Base-by-base conservation (phyloP, 2,113 vertebrate genomes). In the Echinops telfairi region DNA sequence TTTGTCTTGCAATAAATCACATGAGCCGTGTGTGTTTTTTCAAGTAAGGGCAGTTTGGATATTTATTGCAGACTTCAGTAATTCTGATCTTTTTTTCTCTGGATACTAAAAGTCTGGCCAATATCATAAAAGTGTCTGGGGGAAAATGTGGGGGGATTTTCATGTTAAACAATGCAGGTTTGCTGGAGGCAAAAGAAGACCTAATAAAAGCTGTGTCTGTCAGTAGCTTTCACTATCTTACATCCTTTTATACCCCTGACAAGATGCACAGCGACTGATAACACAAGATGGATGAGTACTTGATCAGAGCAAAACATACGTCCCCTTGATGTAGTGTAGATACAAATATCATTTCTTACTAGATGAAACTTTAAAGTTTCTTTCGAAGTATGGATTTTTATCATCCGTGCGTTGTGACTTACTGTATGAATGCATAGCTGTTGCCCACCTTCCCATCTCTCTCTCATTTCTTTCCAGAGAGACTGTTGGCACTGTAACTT, bases 1-100 rank as follows among this genome's bases (percentile, higher is more conserved):
- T 97, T 98, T 98, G 97, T 98, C 92, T 95, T 97, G 87, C 97
- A 97, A 96, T 98, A 99, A 99, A 98, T 99, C 98, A 98, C 88
- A 94, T 89, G 38, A 97, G 95, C 94, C 40, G 40, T 40, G 40
- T 40, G 71, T 97, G 86, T 17, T 2, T 33, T 97, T 97, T 97
- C 97, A 97, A 96, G 47, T 96, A 98, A 97, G 97, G 96, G 95
- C 97, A 95, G 92, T 96, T 97, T 93, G 96, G 62, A 94, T 97
- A 97, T 97, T 97, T 98, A 97, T 97, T 97, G 95, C 96, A 96
- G 96, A 94, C 96, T 96, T 95, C 85, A 97, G 95, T 97, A 97
- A 98, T 98, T 98, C 95, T 98, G 88, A 92, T 97, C 93, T 96
- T 98, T 96, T 98, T 97, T 98, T 97, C 96, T 98, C 95, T 97